A percentile compares a stretch with the other conserved stretches of the same genome.
phyloP scores from a whole-genome alignment of 2,113 vertebrate genomes.

The Phasianus colchicus region DNA sequence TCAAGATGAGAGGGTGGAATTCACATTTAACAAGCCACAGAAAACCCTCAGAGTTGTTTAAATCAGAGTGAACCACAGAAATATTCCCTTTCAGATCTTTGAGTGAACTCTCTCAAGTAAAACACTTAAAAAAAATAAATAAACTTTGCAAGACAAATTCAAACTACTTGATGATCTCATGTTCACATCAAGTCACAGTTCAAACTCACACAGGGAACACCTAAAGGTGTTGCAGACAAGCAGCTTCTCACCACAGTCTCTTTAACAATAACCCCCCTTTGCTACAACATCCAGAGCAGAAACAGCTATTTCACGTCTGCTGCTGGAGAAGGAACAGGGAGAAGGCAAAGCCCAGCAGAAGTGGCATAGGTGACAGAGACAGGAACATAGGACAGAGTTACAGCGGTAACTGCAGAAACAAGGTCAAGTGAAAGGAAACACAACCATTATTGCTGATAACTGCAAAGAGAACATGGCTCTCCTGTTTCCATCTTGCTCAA shows the following conservation, averaged over 20 bases:
- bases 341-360: neutral
- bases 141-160: neutral
- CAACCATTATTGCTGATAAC: rapidly evolving
- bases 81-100: neutral
- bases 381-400: rapidly evolving
- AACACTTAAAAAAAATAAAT: neutral
- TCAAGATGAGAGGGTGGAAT: neutral
- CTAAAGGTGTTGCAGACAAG: neutral
- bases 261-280: neutral
- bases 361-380: rapidly evolving
- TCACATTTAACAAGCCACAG: neutral
- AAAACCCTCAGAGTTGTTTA: neutral
- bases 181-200: neutral
- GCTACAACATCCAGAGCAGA: neutral
- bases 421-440: neutral
- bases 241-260: neutral
- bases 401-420: neutral
- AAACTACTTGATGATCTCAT: neutral
- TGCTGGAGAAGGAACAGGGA: neutral
- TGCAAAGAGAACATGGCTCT: neutral
- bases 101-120: neutral
- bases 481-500: neutral
- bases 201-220: neutral
- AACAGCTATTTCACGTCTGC: neutral
- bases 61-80: neutral